These are phyloP conservation scores for Diorhabda elongata DNA, from an alignment of 1,140 invertebrate genomes.

Conservation along the genomic window DNA sequence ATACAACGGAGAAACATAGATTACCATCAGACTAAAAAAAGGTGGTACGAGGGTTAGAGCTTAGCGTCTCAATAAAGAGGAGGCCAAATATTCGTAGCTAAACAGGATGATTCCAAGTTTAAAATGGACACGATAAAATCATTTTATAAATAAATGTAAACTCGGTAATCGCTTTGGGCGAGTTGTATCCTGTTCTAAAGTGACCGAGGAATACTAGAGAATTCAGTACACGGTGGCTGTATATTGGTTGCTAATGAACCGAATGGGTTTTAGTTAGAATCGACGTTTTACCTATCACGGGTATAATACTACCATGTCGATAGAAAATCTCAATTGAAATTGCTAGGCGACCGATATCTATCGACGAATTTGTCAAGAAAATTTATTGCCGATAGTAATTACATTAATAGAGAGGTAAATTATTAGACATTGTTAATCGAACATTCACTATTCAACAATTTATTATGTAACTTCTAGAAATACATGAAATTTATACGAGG, in stretches of 20 bases:
- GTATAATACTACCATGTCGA: constrained; percentile 4
- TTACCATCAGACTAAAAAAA: too few relatives aligned
- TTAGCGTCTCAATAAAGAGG: too few relatives aligned
- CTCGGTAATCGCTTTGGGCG: neutral
- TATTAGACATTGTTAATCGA: neutral
- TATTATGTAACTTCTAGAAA: too few relatives aligned
- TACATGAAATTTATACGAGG: too few relatives aligned
- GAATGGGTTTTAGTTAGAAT: neutral
- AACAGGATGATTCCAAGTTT: too few relatives aligned
- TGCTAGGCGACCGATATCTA: neutral
- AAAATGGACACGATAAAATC: too few relatives aligned
- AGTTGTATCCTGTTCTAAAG: neutral
- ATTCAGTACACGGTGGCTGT: constrained; percentile 7
- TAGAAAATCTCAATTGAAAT: constrained; percentile 3
- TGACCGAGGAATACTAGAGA: neutral
- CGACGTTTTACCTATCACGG: constrained; percentile 2
- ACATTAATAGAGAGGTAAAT: neutral
- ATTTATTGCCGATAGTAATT: neutral
- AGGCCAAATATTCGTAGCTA: too few relatives aligned
- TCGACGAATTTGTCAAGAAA: neutral
- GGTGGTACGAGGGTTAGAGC: too few relatives aligned
- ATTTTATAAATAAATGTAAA: too few relatives aligned
- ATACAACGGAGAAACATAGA: too few relatives aligned
- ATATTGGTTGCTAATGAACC: constrained; percentile 34
- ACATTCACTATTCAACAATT: too few relatives aligned